Evolutionary conservation across 1,140 invertebrate species (phyloP).

Genomic region (Pectinophora gossypiella): DNA sequence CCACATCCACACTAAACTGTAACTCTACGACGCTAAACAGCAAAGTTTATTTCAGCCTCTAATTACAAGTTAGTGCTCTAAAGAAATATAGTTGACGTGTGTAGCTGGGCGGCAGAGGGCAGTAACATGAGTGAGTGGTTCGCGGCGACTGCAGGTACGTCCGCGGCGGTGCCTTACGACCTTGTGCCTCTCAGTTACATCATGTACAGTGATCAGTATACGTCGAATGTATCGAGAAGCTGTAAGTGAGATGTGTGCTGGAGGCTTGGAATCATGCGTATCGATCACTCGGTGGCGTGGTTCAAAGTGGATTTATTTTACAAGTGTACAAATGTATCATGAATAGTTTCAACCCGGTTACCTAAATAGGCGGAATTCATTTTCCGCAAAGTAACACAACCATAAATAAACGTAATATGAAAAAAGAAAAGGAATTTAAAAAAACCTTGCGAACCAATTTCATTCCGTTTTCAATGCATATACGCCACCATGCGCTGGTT

Average conservation of each 20-base stretch:
- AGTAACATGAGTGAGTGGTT: constrained; percentile 32
- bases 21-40: constrained; percentile 60
- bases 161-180: constrained; percentile 29
- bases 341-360: constrained; percentile 48
- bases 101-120: constrained; percentile 66
- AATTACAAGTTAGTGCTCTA: constrained; percentile 61
- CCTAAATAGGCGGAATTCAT: constrained; percentile 27
- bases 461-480: neutral
- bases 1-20: constrained; percentile 60
- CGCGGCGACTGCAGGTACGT: neutral
- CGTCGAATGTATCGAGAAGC: constrained; percentile 68
- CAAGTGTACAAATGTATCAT: constrained; percentile 57
- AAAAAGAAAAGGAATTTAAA: neutral
- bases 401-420: neutral
- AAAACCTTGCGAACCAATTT: neutral
- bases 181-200: constrained; percentile 68
- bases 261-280: constrained; percentile 71
- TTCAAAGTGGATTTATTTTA: constrained; percentile 62
- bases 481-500: constrained; percentile 20
- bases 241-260: constrained; percentile 72
- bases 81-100: constrained; percentile 38
- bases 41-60: constrained; percentile 63
- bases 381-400: constrained; percentile 15
- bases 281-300: constrained; percentile 75
- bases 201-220: constrained; percentile 57